phyloP scores from a whole-genome alignment of 2,797 vertebrate species.

The Poecile montanus region DNA sequence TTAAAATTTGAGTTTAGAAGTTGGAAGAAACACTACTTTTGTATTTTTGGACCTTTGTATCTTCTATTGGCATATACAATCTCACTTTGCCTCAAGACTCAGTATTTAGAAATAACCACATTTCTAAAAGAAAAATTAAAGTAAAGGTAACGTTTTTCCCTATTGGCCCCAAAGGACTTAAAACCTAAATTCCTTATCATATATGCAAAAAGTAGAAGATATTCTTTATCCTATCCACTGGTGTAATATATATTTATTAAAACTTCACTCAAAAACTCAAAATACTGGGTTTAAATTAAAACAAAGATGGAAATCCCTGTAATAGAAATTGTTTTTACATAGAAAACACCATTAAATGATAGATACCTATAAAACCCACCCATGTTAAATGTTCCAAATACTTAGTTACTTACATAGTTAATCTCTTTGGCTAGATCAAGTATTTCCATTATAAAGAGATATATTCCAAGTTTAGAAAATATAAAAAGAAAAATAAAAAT shows the following conservation, averaged over 20 bases:
- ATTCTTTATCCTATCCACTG: background rate
- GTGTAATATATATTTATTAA: background rate
- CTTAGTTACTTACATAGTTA: background rate
- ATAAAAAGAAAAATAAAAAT: background rate
- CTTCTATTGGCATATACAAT: background rate
- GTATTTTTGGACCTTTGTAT: background rate
- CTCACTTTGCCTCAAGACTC: constrained; percentile 4
- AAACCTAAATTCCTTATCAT: background rate
- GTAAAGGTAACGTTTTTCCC: background rate
- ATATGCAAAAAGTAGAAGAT: background rate
- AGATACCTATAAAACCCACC: background rate
- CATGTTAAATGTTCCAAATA: background rate
- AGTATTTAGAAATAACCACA: background rate
- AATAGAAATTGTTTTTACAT: background rate
- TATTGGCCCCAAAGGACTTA: background rate
- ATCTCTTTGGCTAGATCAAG: background rate
- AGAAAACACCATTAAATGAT: background rate
- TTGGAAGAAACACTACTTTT: background rate
- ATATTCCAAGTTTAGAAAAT: background rate
- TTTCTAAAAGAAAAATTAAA: constrained; percentile 44
- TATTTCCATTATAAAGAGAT: background rate
- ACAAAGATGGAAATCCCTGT: background rate
- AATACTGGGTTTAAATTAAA: background rate
- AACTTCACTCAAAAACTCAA: background rate
- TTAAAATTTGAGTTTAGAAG: background rate